Conservation (phyloP, 1,140 invertebrate genomes). For the Metopolophium dirhodum region DNA sequence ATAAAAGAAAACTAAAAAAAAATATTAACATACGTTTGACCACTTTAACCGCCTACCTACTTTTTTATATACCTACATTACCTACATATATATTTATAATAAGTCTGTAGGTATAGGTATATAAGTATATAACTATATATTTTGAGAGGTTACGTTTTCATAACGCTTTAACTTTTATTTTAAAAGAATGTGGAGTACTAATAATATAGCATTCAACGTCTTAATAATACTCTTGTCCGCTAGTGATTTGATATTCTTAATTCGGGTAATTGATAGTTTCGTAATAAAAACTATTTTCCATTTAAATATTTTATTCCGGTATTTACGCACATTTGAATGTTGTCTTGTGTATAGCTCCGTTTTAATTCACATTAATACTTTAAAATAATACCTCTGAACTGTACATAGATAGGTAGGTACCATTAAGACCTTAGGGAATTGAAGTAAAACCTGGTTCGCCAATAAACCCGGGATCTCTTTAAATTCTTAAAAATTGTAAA, state of each 20-base stretch:
- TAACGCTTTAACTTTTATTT: neutral
- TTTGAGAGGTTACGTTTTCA: neutral
- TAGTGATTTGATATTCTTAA: conserved; percentile 9
- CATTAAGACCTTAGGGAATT: conserved; percentile 29
- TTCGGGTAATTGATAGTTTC: conserved; percentile 35
- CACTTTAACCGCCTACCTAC: neutral
- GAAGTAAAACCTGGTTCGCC: neutral
- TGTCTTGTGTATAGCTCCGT: neutral
- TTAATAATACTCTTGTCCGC: neutral
- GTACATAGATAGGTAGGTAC: neutral
- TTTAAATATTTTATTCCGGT: conserved; percentile 22
- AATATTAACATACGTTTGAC: conserved; percentile 13
- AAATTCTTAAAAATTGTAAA: conserved; percentile 6
- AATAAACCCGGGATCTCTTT: neutral
- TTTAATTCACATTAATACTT: neutral
- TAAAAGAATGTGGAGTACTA: conserved; percentile 15
- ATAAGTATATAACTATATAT: neutral
- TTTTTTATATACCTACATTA: neutral
- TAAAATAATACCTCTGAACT: neutral
- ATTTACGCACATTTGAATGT: neutral
- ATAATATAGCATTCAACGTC: conserved; percentile 15
- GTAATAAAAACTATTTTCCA: conserved; percentile 1
- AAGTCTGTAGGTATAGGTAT: neutral
- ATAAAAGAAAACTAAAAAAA: conserved; percentile 9
- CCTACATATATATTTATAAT: neutral